Evolutionary conservation across 1,140 invertebrate species (phyloP).

Genomic region (Cydia pomonella): DNA sequence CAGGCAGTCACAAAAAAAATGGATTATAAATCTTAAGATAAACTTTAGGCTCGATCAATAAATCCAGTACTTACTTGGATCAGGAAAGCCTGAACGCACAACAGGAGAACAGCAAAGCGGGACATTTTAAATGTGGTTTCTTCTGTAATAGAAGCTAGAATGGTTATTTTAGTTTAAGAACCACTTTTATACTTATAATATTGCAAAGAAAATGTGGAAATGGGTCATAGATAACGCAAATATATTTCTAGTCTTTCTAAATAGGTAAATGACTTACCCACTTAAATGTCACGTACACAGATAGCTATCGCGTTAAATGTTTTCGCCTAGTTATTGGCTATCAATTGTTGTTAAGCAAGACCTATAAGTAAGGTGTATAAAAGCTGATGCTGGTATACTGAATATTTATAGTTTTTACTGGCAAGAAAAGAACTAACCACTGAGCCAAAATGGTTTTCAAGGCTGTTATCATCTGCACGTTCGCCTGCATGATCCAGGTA

Average conservation of each 20-base stretch:
- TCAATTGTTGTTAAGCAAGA: not conserved
- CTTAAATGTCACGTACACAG: not conserved
- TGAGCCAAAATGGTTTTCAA: not conserved
- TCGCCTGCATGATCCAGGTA: slow-evolving; percentile 9
- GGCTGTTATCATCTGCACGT: not conserved
- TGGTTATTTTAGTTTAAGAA: slow-evolving; percentile 36
- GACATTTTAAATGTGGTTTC: slow-evolving; percentile 35
- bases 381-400: not conserved
- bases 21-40: too few relatives aligned
- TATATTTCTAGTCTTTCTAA: not conserved
- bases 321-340: slow-evolving; percentile 1
- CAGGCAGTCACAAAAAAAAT: too few relatives aligned
- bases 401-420: not conserved
- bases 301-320: not conserved
- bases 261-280: not conserved
- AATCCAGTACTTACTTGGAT: slow-evolving; percentile 46
- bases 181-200: slow-evolving; percentile 14
- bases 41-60: too few relatives aligned
- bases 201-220: not conserved
- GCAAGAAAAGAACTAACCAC: not conserved
- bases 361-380: not conserved
- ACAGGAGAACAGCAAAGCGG: slow-evolving; percentile 39
- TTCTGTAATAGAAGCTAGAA: not conserved
- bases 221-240: not conserved
- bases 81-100: slow-evolving; percentile 45